Base-by-base conservation (phyloP, 2,797 vertebrate genomes). In the Phoxinus dragarum region DNA sequence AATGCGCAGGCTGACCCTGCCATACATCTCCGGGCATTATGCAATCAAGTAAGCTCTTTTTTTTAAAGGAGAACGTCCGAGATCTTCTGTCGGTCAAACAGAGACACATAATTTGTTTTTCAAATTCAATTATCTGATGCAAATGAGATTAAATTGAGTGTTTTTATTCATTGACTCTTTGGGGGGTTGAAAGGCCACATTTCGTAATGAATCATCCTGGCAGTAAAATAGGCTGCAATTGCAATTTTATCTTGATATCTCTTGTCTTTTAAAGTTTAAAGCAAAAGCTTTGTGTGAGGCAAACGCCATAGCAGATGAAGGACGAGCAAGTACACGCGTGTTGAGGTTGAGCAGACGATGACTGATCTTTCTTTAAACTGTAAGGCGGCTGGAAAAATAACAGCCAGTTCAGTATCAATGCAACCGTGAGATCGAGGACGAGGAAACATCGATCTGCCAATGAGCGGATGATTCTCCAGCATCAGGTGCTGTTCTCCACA, bases 381-480 rank as follows among this genome's bases (percentile, higher is more conserved):
- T 40, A 27, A 27, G 14, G 12, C 21, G 0, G 14, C 8, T 38
- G 2, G 21, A 73, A n/a, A 64, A 66, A 61, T 16, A 6, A 17
- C 12, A 23, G 9, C 21, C 52, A 84, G 82, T 64, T 47, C 66
- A 74, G 82, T 7, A 54, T 73, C 61, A 27, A 61, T 44, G 52
- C n/a, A 44, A 31, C 38, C n/a, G 74, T 21, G 59, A 61, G 44
- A n/a, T 21, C 44, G 12, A 3, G 36, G 40, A 81, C 27, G 27
- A 23, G 75, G 44, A 44, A 34, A 84, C 49, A 84, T 36, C 1
- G 49, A 81, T 74, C 19, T 59, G 80, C 66, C 31, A 82, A 68
- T 77, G 61, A 61, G 52, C 72, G 81, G 72, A 88, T 67, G 82
- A 88, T 86, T 80, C 42, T 87, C 83, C 77, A 82, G 84, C 52